These are phyloP conservation scores for Hirtodrosophila alboralis DNA, from an alignment of 2,888 invertebrate species.

Conservation along the genomic window DNA sequence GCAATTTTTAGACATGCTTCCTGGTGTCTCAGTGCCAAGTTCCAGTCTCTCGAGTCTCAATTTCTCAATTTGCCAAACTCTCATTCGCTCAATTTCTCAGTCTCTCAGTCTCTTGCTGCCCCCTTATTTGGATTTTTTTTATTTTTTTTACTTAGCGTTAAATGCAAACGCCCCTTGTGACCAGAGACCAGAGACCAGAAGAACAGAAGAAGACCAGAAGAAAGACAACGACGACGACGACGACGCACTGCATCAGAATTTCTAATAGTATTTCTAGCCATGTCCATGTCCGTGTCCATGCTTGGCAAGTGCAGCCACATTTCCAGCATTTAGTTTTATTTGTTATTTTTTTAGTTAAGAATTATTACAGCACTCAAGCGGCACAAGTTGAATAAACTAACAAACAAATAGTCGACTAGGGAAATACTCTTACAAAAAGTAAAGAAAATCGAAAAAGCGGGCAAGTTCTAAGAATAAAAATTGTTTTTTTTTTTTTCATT, in stretches of 20 bases:
- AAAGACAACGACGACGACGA: too few species aligned
- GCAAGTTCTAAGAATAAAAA: too few species aligned
- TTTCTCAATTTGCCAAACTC: neutral
- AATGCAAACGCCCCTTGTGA: conserved; percentile 68
- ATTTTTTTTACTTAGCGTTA: conserved; percentile 70
- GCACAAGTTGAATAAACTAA: conserved; percentile 14
- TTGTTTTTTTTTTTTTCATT: too few species aligned
- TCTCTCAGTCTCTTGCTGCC: conserved; percentile 5
- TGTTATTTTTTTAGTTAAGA: conserved; percentile 49
- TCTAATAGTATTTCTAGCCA: conserved; percentile 76
- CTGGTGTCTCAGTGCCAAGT: conserved; percentile 45
- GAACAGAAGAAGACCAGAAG: too few species aligned
- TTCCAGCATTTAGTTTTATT: conserved; percentile 58
- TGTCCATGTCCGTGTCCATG: conserved; percentile 35
- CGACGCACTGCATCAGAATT: conserved; percentile 71
- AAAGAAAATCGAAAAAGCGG: too few species aligned
- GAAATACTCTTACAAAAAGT: too few species aligned
- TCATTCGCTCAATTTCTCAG: conserved; percentile 2
- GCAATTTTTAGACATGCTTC: conserved; percentile 75
- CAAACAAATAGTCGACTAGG: conserved; percentile 25
- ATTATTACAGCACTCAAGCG: conserved; percentile 72
- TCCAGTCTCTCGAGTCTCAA: conserved; percentile 10
- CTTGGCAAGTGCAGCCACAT: conserved; percentile 60
- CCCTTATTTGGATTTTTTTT: conserved; percentile 72
- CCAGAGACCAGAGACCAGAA: conserved; percentile 56